These are phyloP conservation scores for Vespertilio murinus DNA, from an alignment of 2,797 vertebrate species.

Conservation along the genomic window DNA sequence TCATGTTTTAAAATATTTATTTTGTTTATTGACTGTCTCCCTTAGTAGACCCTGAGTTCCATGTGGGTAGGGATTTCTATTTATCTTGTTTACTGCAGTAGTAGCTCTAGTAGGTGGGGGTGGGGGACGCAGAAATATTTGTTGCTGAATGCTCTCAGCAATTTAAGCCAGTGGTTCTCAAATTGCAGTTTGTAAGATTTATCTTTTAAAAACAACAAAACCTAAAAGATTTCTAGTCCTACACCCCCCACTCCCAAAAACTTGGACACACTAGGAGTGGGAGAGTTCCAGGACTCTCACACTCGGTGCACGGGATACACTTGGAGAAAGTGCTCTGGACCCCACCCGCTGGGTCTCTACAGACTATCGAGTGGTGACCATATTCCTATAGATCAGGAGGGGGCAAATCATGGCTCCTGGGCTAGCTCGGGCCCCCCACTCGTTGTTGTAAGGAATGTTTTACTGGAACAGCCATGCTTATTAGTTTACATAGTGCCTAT, in stretches of 20 bases:
- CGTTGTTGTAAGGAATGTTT: slow-evolving; percentile 6
- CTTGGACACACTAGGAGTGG: not conserved
- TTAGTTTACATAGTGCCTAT: not conserved
- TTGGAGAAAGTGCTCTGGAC: not conserved
- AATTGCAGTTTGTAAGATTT: not conserved
- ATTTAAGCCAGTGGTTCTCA: not conserved
- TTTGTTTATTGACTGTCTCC: not conserved
- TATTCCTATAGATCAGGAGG: not conserved
- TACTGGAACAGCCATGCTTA: not conserved
- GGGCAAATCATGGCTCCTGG: not conserved
- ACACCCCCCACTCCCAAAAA: not conserved
- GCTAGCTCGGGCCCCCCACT: not conserved
- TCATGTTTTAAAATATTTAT: not conserved
- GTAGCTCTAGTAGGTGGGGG: not conserved
- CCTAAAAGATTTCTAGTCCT: not conserved
- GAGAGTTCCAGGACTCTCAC: not conserved
- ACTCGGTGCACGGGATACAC: not conserved
- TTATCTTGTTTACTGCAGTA: not conserved
- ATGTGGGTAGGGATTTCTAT: not conserved
- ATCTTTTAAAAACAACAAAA: not conserved
- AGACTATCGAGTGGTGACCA: not conserved
- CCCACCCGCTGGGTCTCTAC: not conserved
- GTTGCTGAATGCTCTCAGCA: not conserved
- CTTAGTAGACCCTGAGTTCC: not conserved
- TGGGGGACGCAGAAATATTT: not conserved